A percentile compares a stretch with the other conserved stretches of the same genome.
phyloP scores from a whole-genome alignment of 2,797 vertebrate species.

The Diceros bicornis region DNA sequence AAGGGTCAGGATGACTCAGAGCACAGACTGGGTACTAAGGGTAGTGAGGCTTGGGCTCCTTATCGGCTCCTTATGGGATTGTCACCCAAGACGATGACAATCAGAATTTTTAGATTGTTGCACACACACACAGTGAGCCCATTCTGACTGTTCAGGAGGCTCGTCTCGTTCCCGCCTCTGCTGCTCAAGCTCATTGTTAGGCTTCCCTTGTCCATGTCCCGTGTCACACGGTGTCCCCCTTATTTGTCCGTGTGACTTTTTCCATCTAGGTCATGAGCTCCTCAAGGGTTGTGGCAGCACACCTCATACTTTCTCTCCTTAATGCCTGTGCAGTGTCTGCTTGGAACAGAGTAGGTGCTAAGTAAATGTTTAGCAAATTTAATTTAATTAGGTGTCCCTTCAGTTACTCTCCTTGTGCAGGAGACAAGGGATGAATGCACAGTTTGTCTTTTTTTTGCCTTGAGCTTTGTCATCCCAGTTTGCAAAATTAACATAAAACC shows the following conservation, averaged over 20 bases:
- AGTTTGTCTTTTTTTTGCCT: not conserved
- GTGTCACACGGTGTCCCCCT: accelerated
- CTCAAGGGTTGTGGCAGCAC: not conserved
- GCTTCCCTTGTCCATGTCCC: not conserved
- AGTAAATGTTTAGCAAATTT: not conserved
- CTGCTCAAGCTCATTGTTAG: not conserved
- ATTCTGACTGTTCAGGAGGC: not conserved
- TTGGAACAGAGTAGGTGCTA: not conserved
- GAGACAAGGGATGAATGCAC: not conserved
- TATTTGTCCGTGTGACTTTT: not conserved
- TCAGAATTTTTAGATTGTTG: not conserved
- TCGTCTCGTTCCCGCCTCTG: not conserved
- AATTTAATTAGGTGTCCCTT: constrained; percentile 41
- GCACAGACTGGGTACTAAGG: not conserved
- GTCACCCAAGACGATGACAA: too few species aligned
- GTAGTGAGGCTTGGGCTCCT: not conserved
- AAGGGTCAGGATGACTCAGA: not conserved
- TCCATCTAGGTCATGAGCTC: not conserved
- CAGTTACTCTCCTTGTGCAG: not conserved
- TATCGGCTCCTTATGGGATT: not conserved
- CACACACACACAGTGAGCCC: not conserved
- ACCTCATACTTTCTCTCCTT: not conserved
- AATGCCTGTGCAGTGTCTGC: not conserved
- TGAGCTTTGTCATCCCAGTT: constrained; percentile 6
- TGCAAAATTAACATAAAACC: constrained; percentile 66